Percentiles rank a stretch among this genome's conserved stretches.
These are phyloP conservation scores for Caenorhabditis sp. DNA, from an alignment of 2,888 invertebrate genomes.

Conservation along the genomic window DNA sequence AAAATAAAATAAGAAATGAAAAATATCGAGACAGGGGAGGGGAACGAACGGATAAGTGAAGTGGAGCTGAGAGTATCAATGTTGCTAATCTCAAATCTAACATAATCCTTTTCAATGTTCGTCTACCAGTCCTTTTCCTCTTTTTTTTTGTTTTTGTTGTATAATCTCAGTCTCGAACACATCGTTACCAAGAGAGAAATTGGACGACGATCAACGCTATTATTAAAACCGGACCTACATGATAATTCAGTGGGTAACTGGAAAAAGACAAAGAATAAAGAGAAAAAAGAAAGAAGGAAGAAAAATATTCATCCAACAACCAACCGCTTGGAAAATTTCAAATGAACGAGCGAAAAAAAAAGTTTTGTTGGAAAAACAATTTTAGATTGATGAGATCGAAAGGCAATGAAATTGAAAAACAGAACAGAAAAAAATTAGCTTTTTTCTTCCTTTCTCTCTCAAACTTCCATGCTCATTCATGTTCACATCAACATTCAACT, in stretches of 20 bases:
- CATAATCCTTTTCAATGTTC: conserved; percentile 11
- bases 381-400: conserved; percentile 61
- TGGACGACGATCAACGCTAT: too few species aligned
- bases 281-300: conserved; percentile 7
- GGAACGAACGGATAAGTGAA: conserved; percentile 11
- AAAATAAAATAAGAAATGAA: conserved; percentile 4
- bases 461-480: conserved; percentile 12
- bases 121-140: background rate
- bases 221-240: conserved; percentile 15
- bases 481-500: too few species aligned
- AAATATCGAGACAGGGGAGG: background rate
- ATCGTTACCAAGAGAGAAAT: background rate
- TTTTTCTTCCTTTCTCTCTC: conserved; percentile 21
- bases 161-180: background rate
- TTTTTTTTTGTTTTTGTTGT: background rate
- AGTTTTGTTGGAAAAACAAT: conserved; percentile 52
- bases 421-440: conserved; percentile 38
- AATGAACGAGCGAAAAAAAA: conserved; percentile 44
- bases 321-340: conserved; percentile 33
- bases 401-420: conserved; percentile 33
- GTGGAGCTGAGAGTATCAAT: conserved; percentile 45
- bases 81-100: conserved; percentile 40
- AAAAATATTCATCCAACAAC: background rate
- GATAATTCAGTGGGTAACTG: background rate
- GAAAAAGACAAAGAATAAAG: conserved; percentile 5